Percentiles rank a stretch among this genome's conserved stretches.
Evolutionary conservation across 2,113 vertebrate genomes (phyloP).

Genomic region (Chunga burmeisteri): DNA sequence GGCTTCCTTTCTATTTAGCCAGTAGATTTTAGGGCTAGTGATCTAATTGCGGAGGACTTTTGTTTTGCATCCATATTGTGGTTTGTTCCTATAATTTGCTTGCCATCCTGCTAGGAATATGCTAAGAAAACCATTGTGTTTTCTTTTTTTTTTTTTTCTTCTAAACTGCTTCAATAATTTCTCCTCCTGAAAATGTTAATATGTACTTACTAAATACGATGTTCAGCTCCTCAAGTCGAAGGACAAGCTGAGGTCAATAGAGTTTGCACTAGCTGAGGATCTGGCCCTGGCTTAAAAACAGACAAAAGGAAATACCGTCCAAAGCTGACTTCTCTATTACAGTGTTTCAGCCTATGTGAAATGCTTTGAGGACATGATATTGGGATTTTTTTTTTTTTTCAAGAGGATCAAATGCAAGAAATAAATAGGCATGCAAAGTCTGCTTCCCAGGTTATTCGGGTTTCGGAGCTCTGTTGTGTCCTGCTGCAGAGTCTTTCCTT

Average conservation of each 20-base stretch:
- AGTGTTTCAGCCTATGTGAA: slow-evolving; percentile 17
- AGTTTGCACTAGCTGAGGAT: neutral
- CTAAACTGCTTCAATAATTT: neutral
- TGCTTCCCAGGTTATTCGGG: slow-evolving; percentile 61
- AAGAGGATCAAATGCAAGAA: slow-evolving; percentile 59
- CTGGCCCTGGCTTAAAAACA: neutral
- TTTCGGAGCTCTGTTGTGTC: slow-evolving; percentile 33
- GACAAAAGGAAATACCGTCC: slow-evolving; percentile 10
- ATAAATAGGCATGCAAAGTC: slow-evolving; percentile 43
- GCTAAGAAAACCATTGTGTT: neutral
- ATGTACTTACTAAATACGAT: neutral
- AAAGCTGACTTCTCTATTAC: slow-evolving; percentile 48
- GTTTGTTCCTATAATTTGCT: neutral
- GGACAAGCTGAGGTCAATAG: neutral
- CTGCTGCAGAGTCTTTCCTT: slow-evolving; percentile 53
- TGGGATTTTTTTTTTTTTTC: neutral
- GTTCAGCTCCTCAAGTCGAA: neutral
- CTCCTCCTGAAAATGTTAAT: neutral
- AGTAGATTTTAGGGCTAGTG: neutral
- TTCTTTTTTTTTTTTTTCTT: neutral
- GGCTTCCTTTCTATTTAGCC: neutral
- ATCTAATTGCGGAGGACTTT: neutral
- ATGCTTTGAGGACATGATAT: slow-evolving; percentile 52
- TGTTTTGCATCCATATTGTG: neutral
- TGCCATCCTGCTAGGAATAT: neutral